phyloP scores from a whole-genome alignment of 1,140 invertebrate species.

The Drosophila nikananu region DNA sequence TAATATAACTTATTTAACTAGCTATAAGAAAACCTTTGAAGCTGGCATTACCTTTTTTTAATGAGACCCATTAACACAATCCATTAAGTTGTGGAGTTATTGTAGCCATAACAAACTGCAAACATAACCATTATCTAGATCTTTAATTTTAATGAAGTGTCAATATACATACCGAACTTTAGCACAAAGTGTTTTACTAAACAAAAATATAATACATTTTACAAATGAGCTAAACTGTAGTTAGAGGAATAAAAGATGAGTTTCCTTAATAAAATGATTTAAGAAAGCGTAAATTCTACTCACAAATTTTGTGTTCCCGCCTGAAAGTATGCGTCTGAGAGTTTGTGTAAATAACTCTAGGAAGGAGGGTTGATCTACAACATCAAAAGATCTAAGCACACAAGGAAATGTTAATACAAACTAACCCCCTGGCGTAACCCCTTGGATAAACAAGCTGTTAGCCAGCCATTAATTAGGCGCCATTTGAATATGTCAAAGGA shows the following conservation, averaged over 20 bases:
- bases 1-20: neutral
- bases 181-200: neutral
- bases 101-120: slow-evolving; percentile 5
- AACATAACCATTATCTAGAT: neutral
- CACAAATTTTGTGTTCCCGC: neutral
- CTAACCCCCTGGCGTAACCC: neutral
- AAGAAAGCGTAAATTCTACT: neutral
- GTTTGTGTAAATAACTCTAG: neutral
- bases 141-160: neutral
- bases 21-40: neutral
- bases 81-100: neutral
- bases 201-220: neutral
- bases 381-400: neutral
- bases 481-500: slow-evolving; percentile 19
- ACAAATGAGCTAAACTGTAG: neutral
- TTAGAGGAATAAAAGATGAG: neutral
- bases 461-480: slow-evolving; percentile 20
- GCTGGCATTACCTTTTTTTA: slow-evolving; percentile 10
- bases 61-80: neutral
- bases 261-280: neutral
- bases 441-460: neutral
- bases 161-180: neutral
- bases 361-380: too few species aligned
- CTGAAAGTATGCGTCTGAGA: slow-evolving; percentile 34
- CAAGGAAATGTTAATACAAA: slow-evolving; percentile 2